Evolutionary conservation across 1,140 invertebrate genomes (phyloP).

Genomic region (Coptotermes formosanus): DNA sequence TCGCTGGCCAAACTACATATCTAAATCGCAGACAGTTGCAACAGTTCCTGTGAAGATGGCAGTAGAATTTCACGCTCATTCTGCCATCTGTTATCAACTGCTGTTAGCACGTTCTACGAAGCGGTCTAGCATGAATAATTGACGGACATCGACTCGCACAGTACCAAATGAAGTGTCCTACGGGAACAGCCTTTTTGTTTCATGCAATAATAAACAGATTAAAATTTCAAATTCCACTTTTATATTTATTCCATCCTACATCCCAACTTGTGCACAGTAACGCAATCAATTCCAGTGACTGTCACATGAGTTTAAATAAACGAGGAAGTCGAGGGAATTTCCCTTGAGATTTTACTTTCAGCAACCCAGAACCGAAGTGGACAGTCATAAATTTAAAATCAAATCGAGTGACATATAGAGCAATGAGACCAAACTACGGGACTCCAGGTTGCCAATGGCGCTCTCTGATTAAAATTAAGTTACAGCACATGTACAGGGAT

Average conservation of each 20-base stretch:
- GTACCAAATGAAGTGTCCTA: constrained; percentile 24
- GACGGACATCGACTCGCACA: background rate
- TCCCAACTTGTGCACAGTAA: constrained; percentile 7
- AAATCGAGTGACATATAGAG: background rate
- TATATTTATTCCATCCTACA: background rate
- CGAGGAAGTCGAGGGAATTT: constrained; percentile 21
- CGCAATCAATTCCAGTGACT: constrained; percentile 22
- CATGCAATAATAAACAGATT: constrained; percentile 31
- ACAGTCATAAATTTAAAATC: constrained; percentile 9
- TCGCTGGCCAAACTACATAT: too few relatives aligned
- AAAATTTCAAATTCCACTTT: constrained; percentile 10
- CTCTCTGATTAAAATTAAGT: background rate
- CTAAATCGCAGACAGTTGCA: too few relatives aligned
- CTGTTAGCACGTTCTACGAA: background rate
- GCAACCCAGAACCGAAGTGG: background rate
- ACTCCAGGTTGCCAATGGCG: background rate
- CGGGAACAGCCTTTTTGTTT: constrained; percentile 28
- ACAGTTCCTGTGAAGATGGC: too few relatives aligned
- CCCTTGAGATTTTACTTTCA: constrained; percentile 9
- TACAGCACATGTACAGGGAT: background rate
- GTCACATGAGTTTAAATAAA: constrained; percentile 29
- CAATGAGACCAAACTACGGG: background rate
- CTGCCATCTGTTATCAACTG: constrained; percentile 3
- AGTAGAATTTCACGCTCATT: background rate
- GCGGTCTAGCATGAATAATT: constrained; percentile 5